A percentile compares a stretch with the other conserved stretches of the same genome.
Evolutionary conservation across 2,113 vertebrate genomes (phyloP).

Genomic region (Kryptolebias marmoratus): DNA sequence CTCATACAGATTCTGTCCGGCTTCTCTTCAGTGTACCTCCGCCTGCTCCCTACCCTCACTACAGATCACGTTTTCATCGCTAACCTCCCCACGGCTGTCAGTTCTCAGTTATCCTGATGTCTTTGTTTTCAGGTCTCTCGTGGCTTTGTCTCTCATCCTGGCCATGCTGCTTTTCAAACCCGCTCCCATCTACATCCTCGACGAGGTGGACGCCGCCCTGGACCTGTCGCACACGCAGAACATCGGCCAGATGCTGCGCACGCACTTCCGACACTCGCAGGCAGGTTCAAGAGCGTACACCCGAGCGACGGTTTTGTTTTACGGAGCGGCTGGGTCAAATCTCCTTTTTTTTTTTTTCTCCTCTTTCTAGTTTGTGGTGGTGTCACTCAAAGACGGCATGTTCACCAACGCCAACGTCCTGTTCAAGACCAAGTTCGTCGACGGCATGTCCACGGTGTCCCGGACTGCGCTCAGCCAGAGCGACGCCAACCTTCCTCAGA

Average conservation of each 20-base stretch:
- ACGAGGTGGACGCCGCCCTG: slow-evolving; percentile 96
- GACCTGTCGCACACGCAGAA: slow-evolving; percentile 98
- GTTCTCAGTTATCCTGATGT: neutral
- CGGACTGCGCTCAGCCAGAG: slow-evolving; percentile 81
- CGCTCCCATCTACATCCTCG: slow-evolving; percentile 97
- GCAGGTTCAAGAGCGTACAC: slow-evolving; percentile 63
- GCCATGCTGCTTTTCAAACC: slow-evolving; percentile 97
- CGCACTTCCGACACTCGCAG: slow-evolving; percentile 93
- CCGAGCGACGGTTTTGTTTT: neutral
- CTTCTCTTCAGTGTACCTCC: too few relatives aligned
- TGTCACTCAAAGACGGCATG: slow-evolving; percentile 99
- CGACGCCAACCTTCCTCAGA: slow-evolving; percentile 24
- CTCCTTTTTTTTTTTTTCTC: neutral
- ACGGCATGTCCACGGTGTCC: slow-evolving; percentile 90
- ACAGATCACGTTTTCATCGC: too few relatives aligned
- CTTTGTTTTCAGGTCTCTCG: slow-evolving; percentile 85
- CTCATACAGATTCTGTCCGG: too few relatives aligned
- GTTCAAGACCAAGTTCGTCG: slow-evolving; percentile 93
- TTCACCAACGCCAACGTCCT: slow-evolving; percentile 97
- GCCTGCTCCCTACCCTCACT: too few relatives aligned
- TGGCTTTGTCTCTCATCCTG: slow-evolving; percentile 94
- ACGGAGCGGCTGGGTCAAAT: neutral
- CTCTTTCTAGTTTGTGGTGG: slow-evolving; percentile 89
- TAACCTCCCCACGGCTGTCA: neutral
- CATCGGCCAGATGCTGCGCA: slow-evolving; percentile 94